Conservation (phyloP, 2,888 invertebrate species). For the Drosophila trichaetosa region DNA sequence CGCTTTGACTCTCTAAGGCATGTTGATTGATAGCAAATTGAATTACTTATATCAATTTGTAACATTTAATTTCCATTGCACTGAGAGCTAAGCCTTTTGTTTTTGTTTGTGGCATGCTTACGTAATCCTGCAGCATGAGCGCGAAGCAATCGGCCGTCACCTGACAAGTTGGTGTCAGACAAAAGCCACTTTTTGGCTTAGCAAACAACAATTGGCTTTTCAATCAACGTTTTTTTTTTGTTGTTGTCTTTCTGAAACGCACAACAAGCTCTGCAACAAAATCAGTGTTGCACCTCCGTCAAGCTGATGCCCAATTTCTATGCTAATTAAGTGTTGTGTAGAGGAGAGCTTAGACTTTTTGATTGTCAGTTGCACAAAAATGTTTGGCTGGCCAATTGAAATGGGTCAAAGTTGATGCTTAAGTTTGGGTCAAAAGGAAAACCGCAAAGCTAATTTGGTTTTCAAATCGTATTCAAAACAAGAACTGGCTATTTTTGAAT, state of each 20-base stretch:
- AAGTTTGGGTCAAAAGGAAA: constrained; percentile 21
- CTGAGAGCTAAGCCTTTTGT: constrained; percentile 28
- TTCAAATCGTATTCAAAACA: background rate
- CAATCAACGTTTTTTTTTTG: constrained; percentile 1
- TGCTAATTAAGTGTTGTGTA: constrained; percentile 71
- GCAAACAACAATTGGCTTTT: constrained; percentile 11
- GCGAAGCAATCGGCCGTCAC: constrained; percentile 39
- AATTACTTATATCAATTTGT: constrained; percentile 74
- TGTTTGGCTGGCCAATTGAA: constrained; percentile 11
- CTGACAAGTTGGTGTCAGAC: constrained; percentile 46
- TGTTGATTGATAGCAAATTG: constrained; percentile 64
- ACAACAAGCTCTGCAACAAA: constrained; percentile 4
- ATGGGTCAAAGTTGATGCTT: constrained; percentile 27
- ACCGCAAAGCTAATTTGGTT: background rate
- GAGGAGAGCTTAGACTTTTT: constrained; percentile 8
- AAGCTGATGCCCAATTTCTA: constrained; percentile 72
- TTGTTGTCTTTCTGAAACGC: background rate
- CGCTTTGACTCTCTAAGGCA: constrained; percentile 37
- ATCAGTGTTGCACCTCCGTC: constrained; percentile 59
- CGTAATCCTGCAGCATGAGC: constrained; percentile 50
- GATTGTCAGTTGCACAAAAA: background rate
- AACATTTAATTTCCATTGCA: constrained; percentile 57
- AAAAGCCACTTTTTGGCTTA: constrained; percentile 2
- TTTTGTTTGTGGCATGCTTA: constrained; percentile 35
- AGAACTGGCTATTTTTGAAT: background rate